Evolutionary conservation across 2,113 vertebrate genomes (phyloP).

Genomic region (Ornithorhynchus anatinus): DNA sequence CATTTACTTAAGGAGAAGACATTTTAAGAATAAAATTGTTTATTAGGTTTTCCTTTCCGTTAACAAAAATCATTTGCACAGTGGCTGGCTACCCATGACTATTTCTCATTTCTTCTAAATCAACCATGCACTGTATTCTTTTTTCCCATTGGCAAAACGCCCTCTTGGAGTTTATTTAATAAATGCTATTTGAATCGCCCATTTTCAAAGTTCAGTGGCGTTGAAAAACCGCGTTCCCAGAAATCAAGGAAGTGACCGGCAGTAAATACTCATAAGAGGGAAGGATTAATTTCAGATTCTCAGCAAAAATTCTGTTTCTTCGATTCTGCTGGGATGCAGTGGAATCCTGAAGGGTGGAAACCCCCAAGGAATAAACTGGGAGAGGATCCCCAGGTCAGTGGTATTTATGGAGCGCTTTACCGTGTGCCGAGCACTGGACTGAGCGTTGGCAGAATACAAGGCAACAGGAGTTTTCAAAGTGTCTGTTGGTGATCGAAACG

Average conservation of each 20-base stretch:
- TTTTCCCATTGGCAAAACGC: conserved; percentile 46
- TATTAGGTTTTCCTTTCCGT: conserved; percentile 50
- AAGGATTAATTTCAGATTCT: too few relatives aligned
- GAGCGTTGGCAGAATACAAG: too few relatives aligned
- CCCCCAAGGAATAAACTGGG: too few relatives aligned
- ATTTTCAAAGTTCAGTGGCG: conserved; percentile 41
- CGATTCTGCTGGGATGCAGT: too few relatives aligned
- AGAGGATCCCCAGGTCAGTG: too few relatives aligned
- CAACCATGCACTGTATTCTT: conserved; percentile 47
- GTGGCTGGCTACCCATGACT: conserved; percentile 52
- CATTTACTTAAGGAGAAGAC: conserved; percentile 37
- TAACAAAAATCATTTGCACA: conserved; percentile 48
- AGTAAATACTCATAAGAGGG: conserved; percentile 32
- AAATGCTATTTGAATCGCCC: conserved; percentile 37
- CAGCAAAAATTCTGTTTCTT: too few relatives aligned
- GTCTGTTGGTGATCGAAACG: too few relatives aligned
- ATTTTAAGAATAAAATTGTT: conserved; percentile 30
- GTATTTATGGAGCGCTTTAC: too few relatives aligned
- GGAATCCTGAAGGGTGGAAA: too few relatives aligned
- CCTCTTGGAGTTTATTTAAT: conserved; percentile 53
- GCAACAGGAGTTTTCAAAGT: too few relatives aligned
- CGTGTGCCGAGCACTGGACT: too few relatives aligned
- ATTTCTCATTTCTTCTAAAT: conserved; percentile 67
- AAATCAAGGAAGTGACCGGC: conserved; percentile 37
- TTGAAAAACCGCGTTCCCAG: conserved; percentile 48